phyloP scores from a whole-genome alignment of 1,140 invertebrate species.

The Orius insidiosus region DNA sequence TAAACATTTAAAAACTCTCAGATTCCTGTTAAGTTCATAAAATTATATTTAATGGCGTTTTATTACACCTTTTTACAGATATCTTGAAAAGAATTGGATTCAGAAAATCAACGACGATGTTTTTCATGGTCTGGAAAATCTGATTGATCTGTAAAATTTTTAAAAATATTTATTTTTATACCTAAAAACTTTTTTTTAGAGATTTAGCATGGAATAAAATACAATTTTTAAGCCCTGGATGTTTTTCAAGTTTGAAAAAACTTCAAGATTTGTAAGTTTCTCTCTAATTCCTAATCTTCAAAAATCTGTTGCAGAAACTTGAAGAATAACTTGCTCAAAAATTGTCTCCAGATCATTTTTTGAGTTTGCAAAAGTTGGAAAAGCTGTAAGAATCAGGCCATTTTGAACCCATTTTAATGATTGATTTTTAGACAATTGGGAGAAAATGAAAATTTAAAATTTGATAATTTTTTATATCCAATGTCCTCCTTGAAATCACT shows the following conservation, averaged over 20 bases:
- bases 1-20: slow-evolving; percentile 28
- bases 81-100: slow-evolving; percentile 30
- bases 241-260: slow-evolving; percentile 23
- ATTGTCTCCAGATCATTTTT: slow-evolving; percentile 29
- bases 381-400: slow-evolving; percentile 35
- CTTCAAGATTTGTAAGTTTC: slow-evolving; percentile 26
- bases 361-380: slow-evolving; percentile 27
- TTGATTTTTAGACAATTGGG: too few species aligned
- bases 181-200: slow-evolving; percentile 22
- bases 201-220: not conserved
- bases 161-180: slow-evolving; percentile 21
- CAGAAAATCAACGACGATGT: slow-evolving; percentile 27
- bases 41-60: too few species aligned
- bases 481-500: too few species aligned
- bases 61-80: slow-evolving; percentile 21
- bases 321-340: slow-evolving; percentile 28
- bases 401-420: not conserved
- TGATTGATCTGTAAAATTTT: slow-evolving; percentile 31
- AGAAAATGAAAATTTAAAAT: too few species aligned
- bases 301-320: slow-evolving; percentile 20
- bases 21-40: slow-evolving; percentile 32
- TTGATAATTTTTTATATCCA: too few species aligned
- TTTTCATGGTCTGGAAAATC: slow-evolving; percentile 27
- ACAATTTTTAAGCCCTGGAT: slow-evolving; percentile 24
- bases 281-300: slow-evolving; percentile 21